phyloP scores from a whole-genome alignment of 35 echinoderm and acorn worm species.

The Strongylocentrotus purpuratus region DNA sequence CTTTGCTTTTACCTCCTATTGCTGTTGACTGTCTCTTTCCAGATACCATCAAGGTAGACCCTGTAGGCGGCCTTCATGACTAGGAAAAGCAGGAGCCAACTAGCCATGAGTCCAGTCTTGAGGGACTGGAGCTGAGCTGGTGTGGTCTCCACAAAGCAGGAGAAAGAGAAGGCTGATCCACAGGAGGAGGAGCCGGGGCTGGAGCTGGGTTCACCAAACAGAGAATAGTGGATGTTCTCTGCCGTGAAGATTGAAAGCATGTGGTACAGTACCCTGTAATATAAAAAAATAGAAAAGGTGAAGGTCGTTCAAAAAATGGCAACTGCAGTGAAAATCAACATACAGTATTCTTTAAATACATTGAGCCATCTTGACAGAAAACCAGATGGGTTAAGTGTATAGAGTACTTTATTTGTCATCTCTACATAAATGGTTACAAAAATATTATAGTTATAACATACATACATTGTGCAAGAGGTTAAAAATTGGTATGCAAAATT shows the following conservation, averaged over 20 bases:
- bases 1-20: neutral
- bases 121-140: conserved; percentile 68
- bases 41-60: conserved; percentile 65
- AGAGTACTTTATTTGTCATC: too few relatives aligned
- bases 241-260: conserved; percentile 72
- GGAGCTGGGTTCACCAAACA: conserved; percentile 41
- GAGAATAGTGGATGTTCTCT: conserved; percentile 81
- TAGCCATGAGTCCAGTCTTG: conserved; percentile 61
- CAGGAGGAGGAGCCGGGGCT: neutral
- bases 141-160: conserved; percentile 74
- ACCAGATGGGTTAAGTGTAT: too few relatives aligned
- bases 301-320: neutral
- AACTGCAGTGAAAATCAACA: too few relatives aligned
- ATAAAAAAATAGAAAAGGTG: neutral
- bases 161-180: conserved; percentile 74
- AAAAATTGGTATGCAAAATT: too few relatives aligned
- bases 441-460: too few relatives aligned
- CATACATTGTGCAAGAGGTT: too few relatives aligned
- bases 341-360: too few relatives aligned
- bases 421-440: too few relatives aligned
- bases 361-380: too few relatives aligned
- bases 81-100: conserved; percentile 67
- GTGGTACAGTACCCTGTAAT: conserved; percentile 68
- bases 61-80: conserved; percentile 73
- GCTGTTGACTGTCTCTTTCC: neutral